Conservation (phyloP, 2,888 invertebrate species). For the Endotricha flammealis region DNA sequence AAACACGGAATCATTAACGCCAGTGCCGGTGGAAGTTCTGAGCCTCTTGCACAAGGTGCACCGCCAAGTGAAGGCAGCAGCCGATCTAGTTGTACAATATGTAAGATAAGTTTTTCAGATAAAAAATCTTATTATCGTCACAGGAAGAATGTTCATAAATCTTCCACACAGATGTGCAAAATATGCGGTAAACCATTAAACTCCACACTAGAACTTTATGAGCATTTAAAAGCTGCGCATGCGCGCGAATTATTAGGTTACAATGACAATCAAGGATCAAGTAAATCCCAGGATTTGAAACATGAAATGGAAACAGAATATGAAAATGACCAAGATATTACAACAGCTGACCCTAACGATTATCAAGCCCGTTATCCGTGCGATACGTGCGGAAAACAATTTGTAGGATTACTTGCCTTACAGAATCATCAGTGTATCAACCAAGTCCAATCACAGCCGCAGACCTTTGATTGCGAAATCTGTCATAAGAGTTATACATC, state of each 20-base stretch:
- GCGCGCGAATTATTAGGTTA: slow-evolving; percentile 70
- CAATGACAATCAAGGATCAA: slow-evolving; percentile 61
- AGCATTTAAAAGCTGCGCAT: slow-evolving; percentile 80
- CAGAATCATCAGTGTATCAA: slow-evolving; percentile 77
- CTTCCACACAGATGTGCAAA: slow-evolving; percentile 77
- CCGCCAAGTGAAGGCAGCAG: slow-evolving; percentile 40
- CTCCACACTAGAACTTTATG: slow-evolving; percentile 80
- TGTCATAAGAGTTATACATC: slow-evolving; percentile 82
- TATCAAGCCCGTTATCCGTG: slow-evolving; percentile 76
- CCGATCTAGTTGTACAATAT: slow-evolving; percentile 78
- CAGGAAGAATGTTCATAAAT: slow-evolving; percentile 75
- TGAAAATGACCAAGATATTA: slow-evolving; percentile 57
- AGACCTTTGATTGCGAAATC: slow-evolving; percentile 79
- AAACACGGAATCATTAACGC: slow-evolving; percentile 68
- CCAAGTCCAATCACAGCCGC: slow-evolving; percentile 46
- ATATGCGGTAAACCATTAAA: slow-evolving; percentile 81
- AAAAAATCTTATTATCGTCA: slow-evolving; percentile 80
- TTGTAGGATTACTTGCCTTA: slow-evolving; percentile 70
- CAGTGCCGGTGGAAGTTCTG: slow-evolving; percentile 34
- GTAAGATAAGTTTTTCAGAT: slow-evolving; percentile 79
- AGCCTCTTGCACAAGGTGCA: slow-evolving; percentile 29
- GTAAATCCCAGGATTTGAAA: slow-evolving; percentile 46
- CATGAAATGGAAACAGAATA: slow-evolving; percentile 56
- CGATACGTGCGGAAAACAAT: slow-evolving; percentile 74
- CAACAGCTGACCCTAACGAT: slow-evolving; percentile 56